Evolutionary conservation across 2,797 vertebrate genomes (phyloP).

Genomic region (Tadarida brasiliensis): DNA sequence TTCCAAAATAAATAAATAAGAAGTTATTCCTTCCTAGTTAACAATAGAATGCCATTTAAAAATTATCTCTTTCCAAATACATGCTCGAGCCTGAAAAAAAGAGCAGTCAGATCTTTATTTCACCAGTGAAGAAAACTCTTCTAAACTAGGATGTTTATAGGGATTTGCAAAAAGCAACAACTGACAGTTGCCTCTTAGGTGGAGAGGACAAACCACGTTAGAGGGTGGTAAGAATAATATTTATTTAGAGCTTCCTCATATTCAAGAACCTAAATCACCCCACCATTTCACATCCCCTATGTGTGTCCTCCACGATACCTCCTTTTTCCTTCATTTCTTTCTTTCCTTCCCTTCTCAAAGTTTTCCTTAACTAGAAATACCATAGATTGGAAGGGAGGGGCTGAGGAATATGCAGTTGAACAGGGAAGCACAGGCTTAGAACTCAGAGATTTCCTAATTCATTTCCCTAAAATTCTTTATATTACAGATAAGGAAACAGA

Average conservation of each 20-base stretch:
- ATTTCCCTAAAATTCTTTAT: not conserved
- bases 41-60: not conserved
- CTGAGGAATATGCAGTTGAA: not conserved
- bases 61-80: not conserved
- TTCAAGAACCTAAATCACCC: not conserved
- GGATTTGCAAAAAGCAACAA: not conserved
- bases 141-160: not conserved
- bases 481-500: not conserved
- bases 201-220: not conserved
- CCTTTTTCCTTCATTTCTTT: not conserved
- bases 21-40: not conserved
- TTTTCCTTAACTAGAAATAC: not conserved
- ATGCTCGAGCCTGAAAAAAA: not conserved
- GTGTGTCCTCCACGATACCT: not conserved
- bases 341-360: not conserved
- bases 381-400: not conserved
- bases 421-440: not conserved
- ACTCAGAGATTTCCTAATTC: not conserved
- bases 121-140: constrained; percentile 1
- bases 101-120: not conserved
- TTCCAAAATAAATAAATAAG: not conserved
- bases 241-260: not conserved
- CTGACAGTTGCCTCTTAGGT: not conserved
- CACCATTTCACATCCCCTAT: not conserved
- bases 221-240: not conserved